Base-by-base conservation (phyloP, 1,140 invertebrate genomes). In the Atta cephalotes region DNA sequence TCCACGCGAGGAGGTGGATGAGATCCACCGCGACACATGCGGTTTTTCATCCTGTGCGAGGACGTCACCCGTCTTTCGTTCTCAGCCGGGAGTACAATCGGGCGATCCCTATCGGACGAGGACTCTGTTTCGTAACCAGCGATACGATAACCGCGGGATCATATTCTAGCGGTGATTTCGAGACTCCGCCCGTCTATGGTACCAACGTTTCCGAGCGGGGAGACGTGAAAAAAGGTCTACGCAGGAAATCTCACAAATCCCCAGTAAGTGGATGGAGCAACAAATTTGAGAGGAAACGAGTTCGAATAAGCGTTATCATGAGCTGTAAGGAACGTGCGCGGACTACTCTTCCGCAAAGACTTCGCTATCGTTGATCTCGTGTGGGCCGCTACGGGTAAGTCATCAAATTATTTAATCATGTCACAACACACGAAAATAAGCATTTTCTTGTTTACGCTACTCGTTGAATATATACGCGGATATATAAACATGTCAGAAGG, bases 351-450 rank as follows among this genome's bases (percentile, higher is more conserved):
- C 90, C 87, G 90, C 92, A 88, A 82, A 88, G 87, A 72, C 89
- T 77, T 63, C 68, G 85, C 85, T 89, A 91, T 82, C 92, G 90
- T 89, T 93, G 89, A 93, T 70, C 63, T 68, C 88, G 87, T 77
- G 87, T 90, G 88, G 88, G 87, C 91, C 92, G 90, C 90, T 88
- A 87, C 81, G 87, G 88, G 92, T 93, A 92, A 93, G 92, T 93
- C 88, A 53, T 80, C 12, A 14, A 77, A 62, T 58, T 3, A 10
- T 49, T 25, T 66, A 56, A 53, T 53, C 7, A 3, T 62, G 16
- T 72, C 35, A 49, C 39, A 25, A 31, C 28, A 53, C 31, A 5
- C 39, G 39, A 49, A 60, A 56, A 51, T 9, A 53, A 45, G 39
- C 21, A 12, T 16, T 45, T 1, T 3, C 35, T 39, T 12, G 10